Conservation (phyloP, 2,113 vertebrate genomes). For the Calidris pugnax region DNA sequence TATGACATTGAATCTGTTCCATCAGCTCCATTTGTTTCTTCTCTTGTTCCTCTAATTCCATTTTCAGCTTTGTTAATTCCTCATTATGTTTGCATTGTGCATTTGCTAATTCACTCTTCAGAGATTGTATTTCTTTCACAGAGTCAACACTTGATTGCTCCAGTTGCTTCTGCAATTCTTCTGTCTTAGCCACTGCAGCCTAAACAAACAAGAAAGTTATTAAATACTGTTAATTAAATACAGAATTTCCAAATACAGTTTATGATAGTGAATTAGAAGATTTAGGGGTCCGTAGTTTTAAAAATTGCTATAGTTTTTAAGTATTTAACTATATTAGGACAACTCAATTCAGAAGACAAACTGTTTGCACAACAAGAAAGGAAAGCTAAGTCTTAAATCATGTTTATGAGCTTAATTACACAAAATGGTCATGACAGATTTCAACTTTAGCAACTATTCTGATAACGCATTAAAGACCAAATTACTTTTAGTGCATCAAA, state of each 20-base stretch:
- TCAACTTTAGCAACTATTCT: neutral
- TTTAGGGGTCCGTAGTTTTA: neutral
- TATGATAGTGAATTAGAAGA: neutral
- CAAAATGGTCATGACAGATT: neutral
- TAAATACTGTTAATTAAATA: neutral
- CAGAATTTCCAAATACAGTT: neutral
- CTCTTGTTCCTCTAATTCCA: constrained; percentile 76
- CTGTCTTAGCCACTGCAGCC: constrained; percentile 74
- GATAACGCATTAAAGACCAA: neutral
- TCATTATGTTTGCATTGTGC: constrained; percentile 77
- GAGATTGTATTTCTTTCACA: constrained; percentile 73
- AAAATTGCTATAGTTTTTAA: neutral
- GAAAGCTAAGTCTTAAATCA: neutral
- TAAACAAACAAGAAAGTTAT: constrained; percentile 65
- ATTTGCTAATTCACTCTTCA: constrained; percentile 76
- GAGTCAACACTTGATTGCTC: constrained; percentile 71
- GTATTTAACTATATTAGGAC: neutral
- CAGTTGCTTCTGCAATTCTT: constrained; percentile 76
- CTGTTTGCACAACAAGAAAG: neutral
- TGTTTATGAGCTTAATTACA: neutral
- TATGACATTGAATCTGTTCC: constrained; percentile 70
- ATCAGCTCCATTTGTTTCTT: constrained; percentile 68
- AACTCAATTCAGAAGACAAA: neutral
- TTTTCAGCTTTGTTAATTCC: constrained; percentile 77
- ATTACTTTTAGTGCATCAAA: neutral